Conservation (phyloP, 2,888 invertebrate species). For the Herminia tarsipennalis region DNA sequence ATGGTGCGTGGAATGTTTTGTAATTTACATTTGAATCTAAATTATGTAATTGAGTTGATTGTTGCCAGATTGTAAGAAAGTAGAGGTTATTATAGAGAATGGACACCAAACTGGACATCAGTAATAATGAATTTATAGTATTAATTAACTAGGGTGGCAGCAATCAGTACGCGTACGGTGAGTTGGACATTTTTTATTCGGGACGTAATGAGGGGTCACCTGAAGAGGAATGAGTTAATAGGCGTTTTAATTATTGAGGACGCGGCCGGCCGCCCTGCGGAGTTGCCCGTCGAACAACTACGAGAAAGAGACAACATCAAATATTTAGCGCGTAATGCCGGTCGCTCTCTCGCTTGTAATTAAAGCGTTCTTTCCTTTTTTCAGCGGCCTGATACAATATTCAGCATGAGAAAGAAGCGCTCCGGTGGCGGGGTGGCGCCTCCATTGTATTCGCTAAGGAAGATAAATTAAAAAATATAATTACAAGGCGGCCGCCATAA, state of each 20-base stretch:
- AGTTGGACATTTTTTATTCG: conserved; percentile 61
- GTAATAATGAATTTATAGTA: conserved; percentile 31
- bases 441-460: conserved; percentile 88
- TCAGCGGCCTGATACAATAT: conserved; percentile 86
- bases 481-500: conserved; percentile 88
- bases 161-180: conserved; percentile 43
- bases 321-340: conserved; percentile 83
- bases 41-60: too few relatives aligned
- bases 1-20: too few relatives aligned
- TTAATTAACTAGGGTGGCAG: conserved; percentile 42
- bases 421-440: conserved; percentile 85
- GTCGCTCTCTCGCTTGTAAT: conserved; percentile 84
- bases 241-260: conserved; percentile 83
- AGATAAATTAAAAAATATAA: conserved; percentile 91
- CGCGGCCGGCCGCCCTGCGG: conserved; percentile 54
- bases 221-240: conserved; percentile 83
- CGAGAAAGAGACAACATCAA: conserved; percentile 82
- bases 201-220: conserved; percentile 75
- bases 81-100: neutral
- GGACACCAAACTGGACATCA: conserved; percentile 15
- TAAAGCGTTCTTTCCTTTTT: conserved; percentile 86
- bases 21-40: too few relatives aligned
- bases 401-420: conserved; percentile 85
- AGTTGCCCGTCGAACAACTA: conserved; percentile 53
- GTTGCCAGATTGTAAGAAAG: too few relatives aligned